These are phyloP conservation scores for Lucifuga dentata DNA, from an alignment of 2,113 vertebrate species.

Conservation along the genomic window DNA sequence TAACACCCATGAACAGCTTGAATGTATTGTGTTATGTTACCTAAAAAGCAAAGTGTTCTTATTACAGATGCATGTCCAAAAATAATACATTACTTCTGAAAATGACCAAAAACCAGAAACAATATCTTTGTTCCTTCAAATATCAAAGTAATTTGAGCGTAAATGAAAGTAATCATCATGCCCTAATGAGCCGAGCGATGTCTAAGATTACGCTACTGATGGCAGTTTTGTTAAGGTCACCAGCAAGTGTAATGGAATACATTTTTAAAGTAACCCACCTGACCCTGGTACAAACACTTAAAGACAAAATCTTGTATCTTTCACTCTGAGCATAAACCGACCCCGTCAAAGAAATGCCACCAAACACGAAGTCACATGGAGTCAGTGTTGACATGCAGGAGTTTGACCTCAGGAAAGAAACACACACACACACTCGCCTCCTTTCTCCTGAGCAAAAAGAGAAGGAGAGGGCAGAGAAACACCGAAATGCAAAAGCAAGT, in stretches of 20 bases:
- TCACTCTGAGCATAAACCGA: conserved; percentile 3
- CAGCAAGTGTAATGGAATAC: neutral
- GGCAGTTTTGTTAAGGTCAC: no score
- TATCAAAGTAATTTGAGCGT: neutral
- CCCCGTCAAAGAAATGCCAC: conserved; percentile 41
- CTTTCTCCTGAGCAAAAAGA: conserved; percentile 5
- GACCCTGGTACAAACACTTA: neutral
- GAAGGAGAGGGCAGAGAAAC: conserved; percentile 42
- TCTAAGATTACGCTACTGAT: no score
- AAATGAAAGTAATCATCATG: neutral
- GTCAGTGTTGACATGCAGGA: conserved; percentile 23
- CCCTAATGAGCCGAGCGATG: no score
- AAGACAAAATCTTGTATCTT: conserved; percentile 1
- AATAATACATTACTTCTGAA: conserved; percentile 9
- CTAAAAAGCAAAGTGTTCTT: neutral
- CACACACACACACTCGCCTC: conserved; percentile 6
- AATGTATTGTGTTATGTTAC: neutral
- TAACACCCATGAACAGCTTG: neutral
- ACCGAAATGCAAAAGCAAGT: conserved; percentile 68
- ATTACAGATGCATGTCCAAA: no score
- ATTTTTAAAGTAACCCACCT: neutral
- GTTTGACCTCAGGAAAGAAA: conserved; percentile 55
- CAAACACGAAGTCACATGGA: conserved; percentile 21
- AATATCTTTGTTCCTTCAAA: neutral
- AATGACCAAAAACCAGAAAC: neutral